A percentile compares a stretch with the other conserved stretches of the same genome.
Evolutionary conservation across 2,888 invertebrate species (phyloP).

Genomic region (Sphecodes monilicornis): DNA sequence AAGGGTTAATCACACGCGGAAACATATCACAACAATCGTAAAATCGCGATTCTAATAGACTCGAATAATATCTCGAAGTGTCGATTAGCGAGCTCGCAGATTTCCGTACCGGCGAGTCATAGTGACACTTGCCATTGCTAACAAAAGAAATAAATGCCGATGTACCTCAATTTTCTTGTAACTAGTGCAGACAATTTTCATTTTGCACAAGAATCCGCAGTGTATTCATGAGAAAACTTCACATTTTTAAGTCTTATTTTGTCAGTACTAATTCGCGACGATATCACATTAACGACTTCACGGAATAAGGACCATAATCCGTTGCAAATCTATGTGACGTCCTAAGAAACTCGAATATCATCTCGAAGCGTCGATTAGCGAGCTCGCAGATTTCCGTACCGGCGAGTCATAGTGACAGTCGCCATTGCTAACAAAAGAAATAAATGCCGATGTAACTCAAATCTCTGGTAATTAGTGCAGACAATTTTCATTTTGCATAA

Average conservation of each 20-base stretch:
- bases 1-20: background rate
- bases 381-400: background rate
- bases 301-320: too few species aligned
- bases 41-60: too few species aligned
- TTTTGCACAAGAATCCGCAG: background rate
- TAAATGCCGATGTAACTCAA: too few species aligned
- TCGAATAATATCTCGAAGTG: background rate
- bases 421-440: too few species aligned
- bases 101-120: background rate
- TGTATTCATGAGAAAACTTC: background rate
- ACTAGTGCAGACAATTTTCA: background rate
- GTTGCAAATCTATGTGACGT: too few species aligned
- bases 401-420: constrained; percentile 6
- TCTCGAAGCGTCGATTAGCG: constrained; percentile 2
- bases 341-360: background rate
- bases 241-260: too few species aligned
- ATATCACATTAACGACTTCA: background rate
- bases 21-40: background rate
- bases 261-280: too few species aligned
- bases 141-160: too few species aligned
- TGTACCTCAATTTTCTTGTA: too few species aligned
- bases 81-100: background rate
- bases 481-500: background rate
- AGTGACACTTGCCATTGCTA: too few species aligned
- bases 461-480: too few species aligned